These are phyloP conservation scores for Sarcophaga subvicina DNA, from an alignment of 2,888 invertebrate genomes.

Conservation along the genomic window DNA sequence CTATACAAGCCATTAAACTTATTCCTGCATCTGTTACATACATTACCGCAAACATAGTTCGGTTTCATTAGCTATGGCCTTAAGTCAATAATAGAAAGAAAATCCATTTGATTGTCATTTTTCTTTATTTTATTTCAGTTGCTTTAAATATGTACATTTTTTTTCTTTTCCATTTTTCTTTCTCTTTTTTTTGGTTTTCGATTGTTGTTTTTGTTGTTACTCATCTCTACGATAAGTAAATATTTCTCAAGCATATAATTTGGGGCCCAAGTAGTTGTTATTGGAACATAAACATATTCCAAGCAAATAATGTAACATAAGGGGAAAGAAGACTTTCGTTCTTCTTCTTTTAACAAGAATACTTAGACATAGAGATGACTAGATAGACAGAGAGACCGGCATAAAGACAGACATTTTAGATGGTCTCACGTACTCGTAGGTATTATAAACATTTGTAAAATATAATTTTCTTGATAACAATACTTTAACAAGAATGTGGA, in stretches of 20 bases:
- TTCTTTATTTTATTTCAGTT: conserved; percentile 16
- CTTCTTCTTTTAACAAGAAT: background rate
- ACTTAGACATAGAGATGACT: background rate
- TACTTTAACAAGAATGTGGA: conserved; percentile 2
- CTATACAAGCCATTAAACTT: too few species aligned
- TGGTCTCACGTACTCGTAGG: background rate
- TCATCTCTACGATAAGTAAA: conserved; percentile 27
- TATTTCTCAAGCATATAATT: conserved; percentile 43
- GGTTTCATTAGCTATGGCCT: too few species aligned
- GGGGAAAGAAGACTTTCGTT: too few species aligned
- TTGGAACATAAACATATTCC: conserved; percentile 28
- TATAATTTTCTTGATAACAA: conserved; percentile 13
- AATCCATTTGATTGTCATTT: conserved; percentile 54
- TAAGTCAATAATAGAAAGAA: too few species aligned
- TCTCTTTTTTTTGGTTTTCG: background rate
- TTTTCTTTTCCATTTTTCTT: background rate
- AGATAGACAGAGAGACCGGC: background rate
- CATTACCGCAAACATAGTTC: too few species aligned
- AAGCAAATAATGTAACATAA: background rate
- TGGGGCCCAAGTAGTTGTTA: conserved; percentile 43
- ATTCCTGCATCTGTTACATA: too few species aligned
- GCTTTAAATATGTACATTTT: background rate
- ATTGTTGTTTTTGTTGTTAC: background rate
- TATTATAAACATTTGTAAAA: conserved; percentile 22
- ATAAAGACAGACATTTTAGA: background rate